Conservation (phyloP, 2,113 vertebrate species). For the Rousettus leschenaultii region DNA sequence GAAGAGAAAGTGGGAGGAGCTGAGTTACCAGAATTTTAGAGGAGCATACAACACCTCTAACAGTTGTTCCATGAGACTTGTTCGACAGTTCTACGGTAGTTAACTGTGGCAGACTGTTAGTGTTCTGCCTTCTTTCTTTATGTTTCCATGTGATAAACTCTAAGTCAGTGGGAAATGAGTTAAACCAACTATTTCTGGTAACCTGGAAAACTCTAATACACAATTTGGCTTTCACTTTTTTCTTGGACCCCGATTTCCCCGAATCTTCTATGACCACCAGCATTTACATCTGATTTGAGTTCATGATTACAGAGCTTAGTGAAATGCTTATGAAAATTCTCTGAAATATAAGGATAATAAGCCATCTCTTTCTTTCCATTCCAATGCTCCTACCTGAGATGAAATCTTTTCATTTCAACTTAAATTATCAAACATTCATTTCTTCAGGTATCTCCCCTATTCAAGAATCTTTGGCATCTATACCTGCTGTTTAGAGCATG, state of each 20-base stretch:
- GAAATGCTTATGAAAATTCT: neutral
- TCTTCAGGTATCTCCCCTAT: neutral
- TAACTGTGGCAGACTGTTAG: neutral
- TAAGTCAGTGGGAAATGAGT: neutral
- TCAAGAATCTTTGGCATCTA: neutral
- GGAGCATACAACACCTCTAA: neutral
- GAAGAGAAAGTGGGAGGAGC: neutral
- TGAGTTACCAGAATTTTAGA: fast-evolving
- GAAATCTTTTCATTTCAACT: neutral
- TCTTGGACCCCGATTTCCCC: neutral
- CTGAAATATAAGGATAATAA: neutral
- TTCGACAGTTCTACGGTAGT: neutral
- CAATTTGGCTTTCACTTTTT: neutral
- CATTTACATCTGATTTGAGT: neutral
- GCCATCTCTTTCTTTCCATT: neutral
- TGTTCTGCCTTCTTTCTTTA: neutral
- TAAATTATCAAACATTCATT: neutral
- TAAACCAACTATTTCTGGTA: neutral
- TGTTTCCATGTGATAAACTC: neutral
- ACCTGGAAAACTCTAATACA: neutral
- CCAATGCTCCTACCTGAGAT: neutral
- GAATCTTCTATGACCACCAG: neutral
- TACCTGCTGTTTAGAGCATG: neutral
- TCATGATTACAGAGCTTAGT: neutral
- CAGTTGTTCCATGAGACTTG: neutral